A percentile compares a stretch with the other conserved stretches of the same genome.
phyloP scores from a whole-genome alignment of 2,888 invertebrate genomes.

The Tholera decimalis region DNA sequence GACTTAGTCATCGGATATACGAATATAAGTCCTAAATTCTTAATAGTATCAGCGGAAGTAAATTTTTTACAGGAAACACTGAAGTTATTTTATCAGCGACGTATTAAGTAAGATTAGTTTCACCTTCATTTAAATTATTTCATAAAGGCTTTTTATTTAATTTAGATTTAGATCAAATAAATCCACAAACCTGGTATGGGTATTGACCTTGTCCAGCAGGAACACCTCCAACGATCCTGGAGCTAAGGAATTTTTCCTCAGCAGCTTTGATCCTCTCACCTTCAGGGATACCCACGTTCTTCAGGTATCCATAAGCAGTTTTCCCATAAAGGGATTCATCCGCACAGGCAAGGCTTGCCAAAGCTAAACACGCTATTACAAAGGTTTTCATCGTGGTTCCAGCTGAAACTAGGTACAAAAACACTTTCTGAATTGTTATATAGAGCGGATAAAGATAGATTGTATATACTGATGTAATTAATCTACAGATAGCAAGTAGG shows the following conservation, averaged over 20 bases:
- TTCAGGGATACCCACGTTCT: conserved; percentile 73
- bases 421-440: conserved; percentile 24
- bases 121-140: background rate
- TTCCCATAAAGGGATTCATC: conserved; percentile 35
- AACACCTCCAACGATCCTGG: conserved; percentile 74
- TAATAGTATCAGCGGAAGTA: too few relatives aligned
- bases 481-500: conserved; percentile 6
- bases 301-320: conserved; percentile 73
- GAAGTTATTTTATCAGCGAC: background rate
- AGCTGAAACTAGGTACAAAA: conserved; percentile 28
- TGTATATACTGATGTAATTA: conserved; percentile 18
- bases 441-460: conserved; percentile 26
- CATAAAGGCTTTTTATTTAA: background rate
- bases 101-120: background rate
- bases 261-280: conserved; percentile 72
- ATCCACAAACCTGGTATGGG: conserved; percentile 54
- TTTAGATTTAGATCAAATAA: too few relatives aligned
- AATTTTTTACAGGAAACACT: background rate
- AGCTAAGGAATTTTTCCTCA: conserved; percentile 66
- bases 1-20: background rate
- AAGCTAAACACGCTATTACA: conserved; percentile 40
- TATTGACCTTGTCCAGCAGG: conserved; percentile 52
- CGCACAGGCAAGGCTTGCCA: conserved; percentile 48
- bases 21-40: background rate
- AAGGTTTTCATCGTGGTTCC: conserved; percentile 59